These are phyloP conservation scores for Onychomys leucogaster DNA, from an alignment of 2,797 vertebrate species.

Conservation along the genomic window DNA sequence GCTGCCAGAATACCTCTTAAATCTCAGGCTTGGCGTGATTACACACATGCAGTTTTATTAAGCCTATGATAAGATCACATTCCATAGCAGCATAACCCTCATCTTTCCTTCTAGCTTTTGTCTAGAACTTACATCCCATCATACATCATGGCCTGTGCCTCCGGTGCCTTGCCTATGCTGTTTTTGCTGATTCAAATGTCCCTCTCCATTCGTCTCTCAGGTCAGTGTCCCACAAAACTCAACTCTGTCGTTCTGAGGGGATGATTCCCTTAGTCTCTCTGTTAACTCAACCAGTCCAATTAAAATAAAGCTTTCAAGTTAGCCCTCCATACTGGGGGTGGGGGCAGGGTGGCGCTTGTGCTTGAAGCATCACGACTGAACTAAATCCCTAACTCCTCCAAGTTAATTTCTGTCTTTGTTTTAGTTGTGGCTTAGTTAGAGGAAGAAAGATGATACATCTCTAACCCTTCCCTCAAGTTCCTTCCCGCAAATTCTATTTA, in stretches of 20 bases:
- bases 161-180: neutral
- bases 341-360: neutral
- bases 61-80: neutral
- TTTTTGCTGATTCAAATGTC: neutral
- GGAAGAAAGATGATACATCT: neutral
- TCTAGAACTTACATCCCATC: neutral
- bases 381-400: neutral
- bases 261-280: neutral
- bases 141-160: neutral
- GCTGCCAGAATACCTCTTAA: neutral
- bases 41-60: neutral
- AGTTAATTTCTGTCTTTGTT: constrained; percentile 57
- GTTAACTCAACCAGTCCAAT: constrained; percentile 21
- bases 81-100: neutral
- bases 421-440: constrained; percentile 51
- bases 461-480: constrained; percentile 9
- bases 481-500: constrained; percentile 61
- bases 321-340: neutral
- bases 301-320: constrained; percentile 34
- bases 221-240: neutral
- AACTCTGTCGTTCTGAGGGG: neutral
- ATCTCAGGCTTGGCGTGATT: neutral
- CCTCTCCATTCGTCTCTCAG: constrained; percentile 20
- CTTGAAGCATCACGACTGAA: neutral
- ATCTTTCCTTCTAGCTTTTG: neutral